These are phyloP conservation scores for Helicoverpa armigera DNA, from an alignment of 1,140 invertebrate species.

Conservation along the genomic window DNA sequence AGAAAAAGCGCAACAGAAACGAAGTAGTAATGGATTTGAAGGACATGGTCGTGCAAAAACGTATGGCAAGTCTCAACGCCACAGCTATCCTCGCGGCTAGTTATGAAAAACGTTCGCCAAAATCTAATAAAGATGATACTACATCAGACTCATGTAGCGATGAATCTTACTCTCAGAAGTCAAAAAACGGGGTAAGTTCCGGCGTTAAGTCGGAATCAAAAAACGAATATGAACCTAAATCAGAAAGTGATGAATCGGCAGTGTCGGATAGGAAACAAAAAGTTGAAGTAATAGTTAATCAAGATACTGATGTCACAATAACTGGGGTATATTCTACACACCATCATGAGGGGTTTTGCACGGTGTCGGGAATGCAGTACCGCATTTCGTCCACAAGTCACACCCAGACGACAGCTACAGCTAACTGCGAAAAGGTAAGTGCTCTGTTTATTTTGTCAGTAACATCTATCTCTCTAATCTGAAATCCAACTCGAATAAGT, in stretches of 20 bases:
- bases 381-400: slow-evolving; percentile 91
- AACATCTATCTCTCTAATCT: neutral
- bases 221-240: slow-evolving; percentile 86
- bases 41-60: slow-evolving; percentile 95
- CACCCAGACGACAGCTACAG: slow-evolving; percentile 92
- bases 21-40: slow-evolving; percentile 94
- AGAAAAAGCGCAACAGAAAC: slow-evolving; percentile 85
- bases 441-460: slow-evolving; percentile 17
- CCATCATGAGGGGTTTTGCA: slow-evolving; percentile 93
- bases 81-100: slow-evolving; percentile 96
- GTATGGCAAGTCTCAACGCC: slow-evolving; percentile 97
- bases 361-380: slow-evolving; percentile 94
- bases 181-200: slow-evolving; percentile 83
- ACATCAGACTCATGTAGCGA: slow-evolving; percentile 86
- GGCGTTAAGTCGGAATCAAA: slow-evolving; percentile 86
- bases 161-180: slow-evolving; percentile 84
- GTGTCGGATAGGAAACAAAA: slow-evolving; percentile 88
- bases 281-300: slow-evolving; percentile 91
- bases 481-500: neutral
- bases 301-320: slow-evolving; percentile 95
- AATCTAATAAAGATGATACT: slow-evolving; percentile 87
- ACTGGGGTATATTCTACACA: slow-evolving; percentile 92
- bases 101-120: slow-evolving; percentile 92
- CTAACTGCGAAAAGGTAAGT: slow-evolving; percentile 89
- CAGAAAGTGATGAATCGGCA: slow-evolving; percentile 85